Percentiles rank a stretch among this genome's conserved stretches.
Evolutionary conservation across 2,113 vertebrate species (phyloP).

Genomic region (Miniopterus natalensis): DNA sequence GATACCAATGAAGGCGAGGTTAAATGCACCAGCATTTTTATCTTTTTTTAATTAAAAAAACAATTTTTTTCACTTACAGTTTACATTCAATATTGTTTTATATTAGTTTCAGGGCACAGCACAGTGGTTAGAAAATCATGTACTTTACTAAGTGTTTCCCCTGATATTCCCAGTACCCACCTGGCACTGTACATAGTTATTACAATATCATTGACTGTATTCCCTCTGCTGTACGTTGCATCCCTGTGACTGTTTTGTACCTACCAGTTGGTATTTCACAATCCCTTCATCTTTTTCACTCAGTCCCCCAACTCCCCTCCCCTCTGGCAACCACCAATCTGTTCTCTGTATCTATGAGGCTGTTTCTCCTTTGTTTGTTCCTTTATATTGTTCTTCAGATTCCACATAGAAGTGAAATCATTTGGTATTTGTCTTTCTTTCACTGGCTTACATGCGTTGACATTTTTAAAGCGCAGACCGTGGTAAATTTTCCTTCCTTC

Average conservation of each 20-base stretch:
- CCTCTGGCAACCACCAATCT: neutral
- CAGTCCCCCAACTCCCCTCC: neutral
- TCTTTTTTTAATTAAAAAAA: neutral
- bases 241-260: neutral
- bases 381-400: neutral
- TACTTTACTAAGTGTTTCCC: neutral
- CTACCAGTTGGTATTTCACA: neutral
- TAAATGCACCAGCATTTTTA: neutral
- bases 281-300: neutral
- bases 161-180: neutral
- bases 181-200: neutral
- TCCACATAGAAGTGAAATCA: neutral
- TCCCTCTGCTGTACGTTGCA: neutral
- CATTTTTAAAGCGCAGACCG: neutral
- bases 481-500: neutral
- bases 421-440: neutral
- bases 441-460: neutral
- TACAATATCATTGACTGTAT: neutral
- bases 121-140: neutral
- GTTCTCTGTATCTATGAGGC: neutral
- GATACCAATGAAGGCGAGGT: neutral
- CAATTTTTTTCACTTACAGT: neutral
- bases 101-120: neutral
- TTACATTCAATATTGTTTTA: neutral
- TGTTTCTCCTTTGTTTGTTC: neutral